Evolutionary conservation across 1,140 invertebrate species (phyloP), one percentile per base, ranked within the genome.

Genomic region (Augochlora pura): DNA sequence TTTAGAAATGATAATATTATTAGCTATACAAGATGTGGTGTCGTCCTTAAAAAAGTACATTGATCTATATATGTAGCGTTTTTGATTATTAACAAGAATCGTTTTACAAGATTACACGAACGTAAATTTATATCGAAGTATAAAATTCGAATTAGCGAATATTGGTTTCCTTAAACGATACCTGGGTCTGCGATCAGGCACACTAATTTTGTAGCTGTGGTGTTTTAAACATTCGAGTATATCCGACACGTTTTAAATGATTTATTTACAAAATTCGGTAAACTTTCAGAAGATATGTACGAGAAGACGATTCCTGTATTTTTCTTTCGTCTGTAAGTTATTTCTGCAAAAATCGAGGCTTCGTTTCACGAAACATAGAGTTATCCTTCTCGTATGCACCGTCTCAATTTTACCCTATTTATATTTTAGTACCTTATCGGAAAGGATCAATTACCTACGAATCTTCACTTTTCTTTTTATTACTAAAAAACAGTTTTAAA

Each of bases 201-300:
- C 77, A 60, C 77, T 66, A 65, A 65, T 39, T 83, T 68, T 64
- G 59, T 81, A 80, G 79, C 49, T 80, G 54, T 64, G 71, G 62
- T 46, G 32, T 66, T 75, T 63, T 54, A 67, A 77, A 73, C 39
- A 57, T 69, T 57, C 49, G 60, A 67, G 10, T 32, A 66, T 77
- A 71, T 81, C 80, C 71, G 77, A 82, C 49, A 66, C 59, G 32
- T 59, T 39, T 77, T 54, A 42, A 54, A 74, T 52, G 62, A 71
- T 42, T 69, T 81, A 76, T 81, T 72, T 85, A 85, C 60, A 85
- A 68, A 67, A 77, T 73, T 84, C 46, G 42, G 49, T 39, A 65
- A 73, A 64, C 46, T 10, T 64, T 59, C 52, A 25, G 64, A 77
- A 60, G 80, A 77, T 42, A 66, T 52, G 42, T 52, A 82, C 81